Evolutionary conservation across 2,888 invertebrate species (phyloP).

Genomic region (Graphium colonna): DNA sequence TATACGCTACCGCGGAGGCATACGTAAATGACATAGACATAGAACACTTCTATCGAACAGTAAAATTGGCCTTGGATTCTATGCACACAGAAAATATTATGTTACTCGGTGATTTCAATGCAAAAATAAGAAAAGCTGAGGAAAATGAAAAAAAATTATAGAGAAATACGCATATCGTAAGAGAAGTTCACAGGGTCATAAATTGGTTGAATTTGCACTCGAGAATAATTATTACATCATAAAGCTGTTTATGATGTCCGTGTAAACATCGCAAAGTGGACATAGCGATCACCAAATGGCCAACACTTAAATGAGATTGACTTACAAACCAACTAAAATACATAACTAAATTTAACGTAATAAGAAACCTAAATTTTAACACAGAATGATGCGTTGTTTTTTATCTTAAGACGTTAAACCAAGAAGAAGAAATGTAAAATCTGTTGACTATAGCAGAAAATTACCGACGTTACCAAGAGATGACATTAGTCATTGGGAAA

Average conservation of each 20-base stretch:
- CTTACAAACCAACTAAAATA: too few relatives aligned
- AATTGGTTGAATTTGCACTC: too few relatives aligned
- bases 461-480: too few relatives aligned
- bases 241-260: slow-evolving; percentile 15
- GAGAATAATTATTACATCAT: not conserved
- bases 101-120: slow-evolving; percentile 20
- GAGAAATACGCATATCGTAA: slow-evolving; percentile 23
- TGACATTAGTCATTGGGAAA: too few relatives aligned
- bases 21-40: slow-evolving; percentile 21
- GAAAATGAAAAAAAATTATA: slow-evolving; percentile 20
- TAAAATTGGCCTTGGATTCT: slow-evolving; percentile 3
- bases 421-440: too few relatives aligned
- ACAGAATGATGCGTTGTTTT: too few relatives aligned
- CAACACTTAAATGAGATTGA: not conserved
- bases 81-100: slow-evolving; percentile 21
- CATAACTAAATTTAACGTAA: too few relatives aligned
- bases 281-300: slow-evolving; percentile 1
- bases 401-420: too few relatives aligned
- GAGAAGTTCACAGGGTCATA: slow-evolving; percentile 24
- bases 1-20: too few relatives aligned
- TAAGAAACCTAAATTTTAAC: too few relatives aligned
- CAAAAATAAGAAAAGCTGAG: slow-evolving; percentile 15
- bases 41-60: not conserved
- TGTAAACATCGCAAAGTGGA: slow-evolving; percentile 15
- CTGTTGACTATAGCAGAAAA: too few relatives aligned